phyloP scores from a whole-genome alignment of 2,113 vertebrate species.

The Hydropotes inermis region DNA sequence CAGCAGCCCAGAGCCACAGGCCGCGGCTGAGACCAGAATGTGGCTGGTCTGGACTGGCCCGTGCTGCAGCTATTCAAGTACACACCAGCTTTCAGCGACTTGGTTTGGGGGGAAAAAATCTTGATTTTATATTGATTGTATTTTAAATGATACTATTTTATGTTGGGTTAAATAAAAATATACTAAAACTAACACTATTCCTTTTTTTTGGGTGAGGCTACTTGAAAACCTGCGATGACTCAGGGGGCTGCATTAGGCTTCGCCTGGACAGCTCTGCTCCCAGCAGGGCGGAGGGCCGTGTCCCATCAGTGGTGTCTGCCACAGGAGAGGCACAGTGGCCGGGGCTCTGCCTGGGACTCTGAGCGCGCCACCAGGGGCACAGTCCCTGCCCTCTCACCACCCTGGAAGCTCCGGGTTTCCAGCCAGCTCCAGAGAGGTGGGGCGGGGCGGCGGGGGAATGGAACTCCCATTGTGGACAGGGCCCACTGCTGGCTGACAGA shows the following conservation, averaged over 20 bases:
- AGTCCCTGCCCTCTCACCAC: not conserved
- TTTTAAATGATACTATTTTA: not conserved
- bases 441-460: not conserved
- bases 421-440: not conserved
- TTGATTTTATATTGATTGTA: not conserved
- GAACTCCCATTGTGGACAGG: not conserved
- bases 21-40: accelerated
- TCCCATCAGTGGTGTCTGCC: not conserved
- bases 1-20: accelerated
- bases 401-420: not conserved
- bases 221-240: not conserved
- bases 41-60: not conserved
- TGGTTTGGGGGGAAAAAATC: not conserved
- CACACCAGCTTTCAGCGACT: not conserved
- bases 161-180: not conserved
- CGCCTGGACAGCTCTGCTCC: not conserved
- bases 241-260: not conserved
- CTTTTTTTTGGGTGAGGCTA: not conserved
- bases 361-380: not conserved
- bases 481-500: not conserved
- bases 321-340: not conserved
- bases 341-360: not conserved
- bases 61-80: not conserved
- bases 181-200: not conserved
- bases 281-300: not conserved